A percentile compares a stretch with the other conserved stretches of the same genome.
These are phyloP conservation scores for Scortum barcoo DNA, from an alignment of 2,113 vertebrate species.

Conservation along the genomic window DNA sequence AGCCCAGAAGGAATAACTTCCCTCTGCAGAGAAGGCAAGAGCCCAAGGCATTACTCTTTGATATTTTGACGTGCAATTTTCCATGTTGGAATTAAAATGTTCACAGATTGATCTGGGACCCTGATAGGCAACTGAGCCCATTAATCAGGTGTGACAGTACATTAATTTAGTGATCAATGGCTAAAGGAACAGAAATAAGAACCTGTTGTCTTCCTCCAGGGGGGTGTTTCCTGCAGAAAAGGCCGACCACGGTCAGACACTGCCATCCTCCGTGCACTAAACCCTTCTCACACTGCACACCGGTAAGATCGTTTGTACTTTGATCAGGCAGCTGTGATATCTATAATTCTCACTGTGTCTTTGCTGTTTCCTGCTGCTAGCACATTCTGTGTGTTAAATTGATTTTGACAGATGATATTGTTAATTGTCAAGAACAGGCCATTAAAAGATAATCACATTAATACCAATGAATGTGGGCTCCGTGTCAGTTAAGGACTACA, in stretches of 20 bases:
- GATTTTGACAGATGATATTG: conserved; percentile 60
- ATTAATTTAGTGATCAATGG: conserved; percentile 79
- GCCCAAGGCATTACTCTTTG: conserved; percentile 72
- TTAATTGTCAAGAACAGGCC: conserved; percentile 49
- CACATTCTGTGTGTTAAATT: conserved; percentile 7
- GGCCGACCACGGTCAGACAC: conserved; percentile 87
- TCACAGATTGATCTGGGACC: conserved; percentile 75
- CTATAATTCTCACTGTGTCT: conserved; percentile 9
- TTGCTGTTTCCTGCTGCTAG: conserved; percentile 19
- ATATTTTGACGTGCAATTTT: conserved; percentile 85
- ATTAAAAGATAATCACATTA: conserved; percentile 53
- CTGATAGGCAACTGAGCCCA: conserved; percentile 71
- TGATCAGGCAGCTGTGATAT: conserved; percentile 35
- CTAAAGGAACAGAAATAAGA: conserved; percentile 53
- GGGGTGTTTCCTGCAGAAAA: conserved; percentile 89
- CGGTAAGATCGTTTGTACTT: conserved; percentile 85
- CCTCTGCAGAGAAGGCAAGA: conserved; percentile 53
- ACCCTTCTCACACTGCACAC: conserved; percentile 97
- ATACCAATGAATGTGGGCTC: conserved; percentile 39
- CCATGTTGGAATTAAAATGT: conserved; percentile 81
- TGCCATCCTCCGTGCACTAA: conserved; percentile 95
- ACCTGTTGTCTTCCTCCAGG: conserved; percentile 85
- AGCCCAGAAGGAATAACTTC: conserved; percentile 66
- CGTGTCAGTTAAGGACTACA: conserved; percentile 25
- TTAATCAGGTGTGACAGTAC: conserved; percentile 81